Percentiles rank a stretch among this genome's conserved stretches.
phyloP scores from a whole-genome alignment of 1,140 invertebrate genomes.

The Drosophila guanche region DNA sequence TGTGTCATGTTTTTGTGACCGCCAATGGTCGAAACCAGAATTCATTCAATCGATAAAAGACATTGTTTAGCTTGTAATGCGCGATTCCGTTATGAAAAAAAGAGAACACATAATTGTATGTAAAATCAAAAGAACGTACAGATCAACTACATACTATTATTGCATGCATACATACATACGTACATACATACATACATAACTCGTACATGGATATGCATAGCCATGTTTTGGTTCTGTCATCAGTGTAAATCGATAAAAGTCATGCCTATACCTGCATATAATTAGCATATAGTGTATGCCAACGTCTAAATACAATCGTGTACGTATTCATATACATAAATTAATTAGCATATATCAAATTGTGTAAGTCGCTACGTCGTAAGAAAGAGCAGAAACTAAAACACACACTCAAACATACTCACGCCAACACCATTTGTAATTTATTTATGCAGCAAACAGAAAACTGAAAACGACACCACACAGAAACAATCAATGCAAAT shows the following conservation, averaged over 20 bases:
- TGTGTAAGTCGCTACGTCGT: slow-evolving; percentile 44
- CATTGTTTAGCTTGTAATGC: slow-evolving; percentile 64
- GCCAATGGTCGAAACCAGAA: slow-evolving; percentile 24
- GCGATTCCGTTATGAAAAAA: slow-evolving; percentile 43
- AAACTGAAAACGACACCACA: background rate
- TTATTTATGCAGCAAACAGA: slow-evolving; percentile 13
- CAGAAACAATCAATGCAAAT: slow-evolving; percentile 1
- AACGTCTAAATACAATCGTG: slow-evolving; percentile 9
- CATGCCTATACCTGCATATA: slow-evolving; percentile 57
- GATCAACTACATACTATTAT: slow-evolving; percentile 18
- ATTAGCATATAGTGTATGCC: slow-evolving; percentile 22
- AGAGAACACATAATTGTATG: slow-evolving; percentile 5
- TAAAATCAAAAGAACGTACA: slow-evolving; percentile 18
- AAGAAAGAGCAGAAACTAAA: slow-evolving; percentile 12
- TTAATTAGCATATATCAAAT: slow-evolving; percentile 37
- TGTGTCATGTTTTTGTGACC: slow-evolving; percentile 9
- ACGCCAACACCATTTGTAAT: slow-evolving; percentile 27
- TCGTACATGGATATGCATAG: background rate
- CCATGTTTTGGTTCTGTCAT: slow-evolving; percentile 38
- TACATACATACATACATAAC: slow-evolving; percentile 7
- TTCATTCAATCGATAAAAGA: slow-evolving; percentile 72
- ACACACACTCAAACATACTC: background rate
- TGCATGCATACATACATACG: slow-evolving; percentile 6
- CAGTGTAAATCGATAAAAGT: slow-evolving; percentile 61
- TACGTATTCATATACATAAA: slow-evolving; percentile 15